phyloP scores from a whole-genome alignment of 2,797 vertebrate genomes.

The Channa striata region DNA sequence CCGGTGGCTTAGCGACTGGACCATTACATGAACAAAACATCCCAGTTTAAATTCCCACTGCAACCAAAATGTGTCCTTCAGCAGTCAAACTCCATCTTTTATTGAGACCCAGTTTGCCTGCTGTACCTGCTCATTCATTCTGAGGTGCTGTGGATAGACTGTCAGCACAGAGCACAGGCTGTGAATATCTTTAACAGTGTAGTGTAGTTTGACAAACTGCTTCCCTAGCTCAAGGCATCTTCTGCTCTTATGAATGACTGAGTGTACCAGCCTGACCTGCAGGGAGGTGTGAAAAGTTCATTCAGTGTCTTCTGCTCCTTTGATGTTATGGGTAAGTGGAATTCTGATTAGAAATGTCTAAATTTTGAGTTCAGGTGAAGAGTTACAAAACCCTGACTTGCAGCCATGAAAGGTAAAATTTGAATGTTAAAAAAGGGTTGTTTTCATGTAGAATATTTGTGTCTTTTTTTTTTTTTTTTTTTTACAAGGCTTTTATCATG shows the following conservation, averaged over 20 bases:
- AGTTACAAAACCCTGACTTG: not conserved
- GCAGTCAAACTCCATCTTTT: slow-evolving; percentile 19
- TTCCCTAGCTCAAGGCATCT: slow-evolving; percentile 23
- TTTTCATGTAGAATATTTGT: not conserved
- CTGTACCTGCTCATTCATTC: slow-evolving; percentile 19
- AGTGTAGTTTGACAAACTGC: slow-evolving; percentile 35
- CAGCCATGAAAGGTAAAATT: not conserved
- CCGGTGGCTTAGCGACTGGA: not conserved
- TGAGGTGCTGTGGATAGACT: slow-evolving; percentile 3
- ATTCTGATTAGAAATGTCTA: slow-evolving; percentile 8
- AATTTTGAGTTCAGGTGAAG: not conserved
- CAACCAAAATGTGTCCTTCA: slow-evolving; percentile 24
- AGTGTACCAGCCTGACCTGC: slow-evolving; percentile 40
- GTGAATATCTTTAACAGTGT: slow-evolving; percentile 33
- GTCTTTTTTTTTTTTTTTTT: slow-evolving; percentile 4
- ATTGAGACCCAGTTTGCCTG: slow-evolving; percentile 21
- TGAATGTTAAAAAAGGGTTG: slow-evolving; percentile 16
- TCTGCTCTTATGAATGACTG: slow-evolving; percentile 32
- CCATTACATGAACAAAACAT: slow-evolving; percentile 10
- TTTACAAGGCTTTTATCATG: slow-evolving; percentile 36
- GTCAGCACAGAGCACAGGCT: slow-evolving; percentile 25
- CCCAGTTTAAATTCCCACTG: slow-evolving; percentile 6
- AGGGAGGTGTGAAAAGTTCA: slow-evolving; percentile 52
- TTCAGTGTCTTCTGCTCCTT: slow-evolving; percentile 7
- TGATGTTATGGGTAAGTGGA: slow-evolving; percentile 36